These are phyloP conservation scores for Loris lydekkerianus DNA, from an alignment of 2,797 vertebrate genomes.

Conservation along the genomic window DNA sequence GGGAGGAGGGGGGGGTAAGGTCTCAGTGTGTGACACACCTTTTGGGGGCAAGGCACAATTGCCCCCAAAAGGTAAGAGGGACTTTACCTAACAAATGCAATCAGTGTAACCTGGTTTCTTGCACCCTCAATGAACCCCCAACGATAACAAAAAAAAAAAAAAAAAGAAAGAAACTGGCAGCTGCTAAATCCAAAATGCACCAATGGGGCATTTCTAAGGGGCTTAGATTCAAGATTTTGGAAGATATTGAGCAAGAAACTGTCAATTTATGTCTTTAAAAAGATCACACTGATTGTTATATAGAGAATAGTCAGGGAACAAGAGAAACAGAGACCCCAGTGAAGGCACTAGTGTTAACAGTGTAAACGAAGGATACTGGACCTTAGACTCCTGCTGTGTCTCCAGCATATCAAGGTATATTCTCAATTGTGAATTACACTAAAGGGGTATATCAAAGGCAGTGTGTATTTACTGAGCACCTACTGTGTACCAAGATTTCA, in stretches of 20 bases:
- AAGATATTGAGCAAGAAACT: conserved; percentile 13
- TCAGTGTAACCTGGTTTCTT: too few relatives aligned
- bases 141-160: too few relatives aligned
- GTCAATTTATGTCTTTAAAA: conserved; percentile 14
- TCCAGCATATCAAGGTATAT: background rate
- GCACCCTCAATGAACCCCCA: too few relatives aligned
- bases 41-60: too few relatives aligned
- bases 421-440: background rate
- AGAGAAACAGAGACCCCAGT: background rate
- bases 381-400: background rate
- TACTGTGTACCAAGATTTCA: background rate
- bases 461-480: background rate
- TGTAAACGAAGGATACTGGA: background rate
- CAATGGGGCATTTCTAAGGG: background rate
- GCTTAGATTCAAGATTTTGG: conserved; percentile 13
- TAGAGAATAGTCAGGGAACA: background rate
- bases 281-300: background rate
- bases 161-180: too few relatives aligned
- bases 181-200: background rate
- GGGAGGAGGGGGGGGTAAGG: too few relatives aligned
- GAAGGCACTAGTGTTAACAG: background rate
- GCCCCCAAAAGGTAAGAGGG: too few relatives aligned
- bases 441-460: background rate
- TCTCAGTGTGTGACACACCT: too few relatives aligned
- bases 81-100: too few relatives aligned